A percentile compares a stretch with the other conserved stretches of the same genome.
These are phyloP conservation scores for Agraylea sexmaculata DNA, from an alignment of 1,140 invertebrate species.

Conservation along the genomic window DNA sequence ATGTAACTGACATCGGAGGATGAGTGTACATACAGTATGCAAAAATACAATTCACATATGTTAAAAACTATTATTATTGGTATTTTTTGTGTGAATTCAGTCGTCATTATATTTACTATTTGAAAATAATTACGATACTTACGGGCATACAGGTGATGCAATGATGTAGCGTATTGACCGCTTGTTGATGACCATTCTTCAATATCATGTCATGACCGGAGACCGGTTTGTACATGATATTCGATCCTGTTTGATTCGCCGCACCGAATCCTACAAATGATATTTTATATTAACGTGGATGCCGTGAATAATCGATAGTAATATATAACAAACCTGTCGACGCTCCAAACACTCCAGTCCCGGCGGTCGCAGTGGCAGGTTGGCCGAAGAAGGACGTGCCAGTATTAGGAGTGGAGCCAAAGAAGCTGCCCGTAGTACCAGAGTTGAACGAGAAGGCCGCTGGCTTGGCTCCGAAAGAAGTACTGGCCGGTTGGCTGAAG, in stretches of 20 bases:
- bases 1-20: too few species aligned
- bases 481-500: constrained; percentile 30
- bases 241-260: constrained; percentile 50
- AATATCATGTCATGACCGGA: constrained; percentile 83
- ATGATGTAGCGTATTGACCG: constrained; percentile 82
- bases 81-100: too few species aligned
- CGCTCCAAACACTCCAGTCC: constrained; percentile 47
- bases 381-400: constrained; percentile 49
- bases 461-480: constrained; percentile 48
- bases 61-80: too few species aligned
- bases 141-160: constrained; percentile 94
- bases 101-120: too few species aligned
- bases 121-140: constrained; percentile 2
- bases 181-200: constrained; percentile 71
- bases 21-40: too few species aligned
- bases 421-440: constrained; percentile 32
- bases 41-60: too few species aligned
- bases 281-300: constrained; percentile 14
- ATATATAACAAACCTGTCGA: constrained; percentile 28
- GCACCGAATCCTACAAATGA: constrained; percentile 41
- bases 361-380: constrained; percentile 34
- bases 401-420: constrained; percentile 39
- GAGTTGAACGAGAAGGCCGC: constrained; percentile 4
- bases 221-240: constrained; percentile 74
- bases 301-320: constrained; percentile 5